Conservation (phyloP, 35 echinoderm and acorn worm species). For the Ophioderma brevispina region DNA sequence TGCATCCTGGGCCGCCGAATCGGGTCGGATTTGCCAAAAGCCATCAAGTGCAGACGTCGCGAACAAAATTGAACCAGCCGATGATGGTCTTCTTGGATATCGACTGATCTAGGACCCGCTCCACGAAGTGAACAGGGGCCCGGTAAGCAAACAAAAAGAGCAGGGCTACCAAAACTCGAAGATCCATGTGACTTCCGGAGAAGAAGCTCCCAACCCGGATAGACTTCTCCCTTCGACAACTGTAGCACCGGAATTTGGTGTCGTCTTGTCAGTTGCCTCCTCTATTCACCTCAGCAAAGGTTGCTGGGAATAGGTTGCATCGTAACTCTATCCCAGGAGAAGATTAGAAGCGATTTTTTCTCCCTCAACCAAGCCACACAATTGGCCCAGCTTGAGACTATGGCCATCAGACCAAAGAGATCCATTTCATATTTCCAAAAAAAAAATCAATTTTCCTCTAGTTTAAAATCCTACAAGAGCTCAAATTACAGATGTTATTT, state of each 20-base stretch:
- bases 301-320: background rate
- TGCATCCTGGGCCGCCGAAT: slow-evolving; percentile 11
- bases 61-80: background rate
- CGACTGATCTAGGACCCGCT: background rate
- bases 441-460: no score
- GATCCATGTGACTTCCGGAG: background rate
- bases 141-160: background rate
- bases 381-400: no score
- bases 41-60: background rate
- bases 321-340: no score
- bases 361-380: no score
- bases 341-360: no score
- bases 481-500: no score
- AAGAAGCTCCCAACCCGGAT: background rate
- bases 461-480: no score
- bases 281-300: background rate
- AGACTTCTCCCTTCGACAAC: background rate
- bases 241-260: background rate
- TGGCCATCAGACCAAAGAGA: no score
- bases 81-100: background rate
- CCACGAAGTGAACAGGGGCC: background rate
- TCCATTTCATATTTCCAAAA: no score
- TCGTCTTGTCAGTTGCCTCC: background rate
- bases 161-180: background rate
- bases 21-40: background rate